Base-by-base conservation (phyloP, 2,797 vertebrate genomes). In the Sparus aurata region DNA sequence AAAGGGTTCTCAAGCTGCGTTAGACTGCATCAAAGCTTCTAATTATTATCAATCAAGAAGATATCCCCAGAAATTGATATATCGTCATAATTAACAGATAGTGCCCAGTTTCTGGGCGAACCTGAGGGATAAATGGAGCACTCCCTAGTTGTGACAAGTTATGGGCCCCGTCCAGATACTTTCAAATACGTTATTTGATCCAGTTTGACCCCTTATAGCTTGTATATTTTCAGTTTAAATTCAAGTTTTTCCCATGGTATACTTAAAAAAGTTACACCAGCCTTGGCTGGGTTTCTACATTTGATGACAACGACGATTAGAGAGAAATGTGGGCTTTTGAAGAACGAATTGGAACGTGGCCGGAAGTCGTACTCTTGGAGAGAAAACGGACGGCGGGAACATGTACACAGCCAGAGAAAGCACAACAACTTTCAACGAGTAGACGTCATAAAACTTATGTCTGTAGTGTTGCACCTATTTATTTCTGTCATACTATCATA, bases 341-440 rank as follows among this genome's bases (percentile, higher is more conserved):
- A 18, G 3, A 78, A 16, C 63, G 69, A 85, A 79, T 53, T 70
- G 79, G 80, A 45, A 80, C 78, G 47, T 4, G n/a, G 58, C 90
- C 55, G 90, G 90, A 92, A 91, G 90, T 81, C 0, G 16, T 4
- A 5, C 0, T 15, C 0, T 10, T 25, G 22, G 4, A 17, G 53
- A 85, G 81, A 75, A 65, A 74, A 30, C 30, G 0, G n/a, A 67
- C 81, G 91, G 92, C 91, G 92, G 86, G 91, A 93, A 82, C 15
- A 18, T 16, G 7, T 23, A 41, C 53, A 53, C 47, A 2, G 8
- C 9, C 12, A 61, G 25, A 25, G n/a, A 20, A 16, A 34, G 54
- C 23, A 3, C 18, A 17, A 2, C 9, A 23, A 7, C 3, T 13
- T 22, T 23, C 30, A 57, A 7, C 6, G 10, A 30, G 63, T 41